Evolutionary conservation across 2,797 vertebrate genomes (phyloP).

Genomic region (Gallinago nigripennis): DNA sequence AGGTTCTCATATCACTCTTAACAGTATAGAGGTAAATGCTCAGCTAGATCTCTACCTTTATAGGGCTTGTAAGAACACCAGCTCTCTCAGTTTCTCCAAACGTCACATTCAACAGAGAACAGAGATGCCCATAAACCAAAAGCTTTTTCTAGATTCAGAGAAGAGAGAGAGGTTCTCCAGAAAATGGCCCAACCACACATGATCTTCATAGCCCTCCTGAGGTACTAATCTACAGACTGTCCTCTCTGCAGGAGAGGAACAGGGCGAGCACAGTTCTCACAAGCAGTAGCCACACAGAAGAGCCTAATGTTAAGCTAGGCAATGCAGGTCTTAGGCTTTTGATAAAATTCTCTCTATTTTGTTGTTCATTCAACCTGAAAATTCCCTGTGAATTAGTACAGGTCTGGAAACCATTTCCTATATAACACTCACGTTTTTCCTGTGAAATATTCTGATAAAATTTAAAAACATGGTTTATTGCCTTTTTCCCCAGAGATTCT

Average conservation of each 20-base stretch:
- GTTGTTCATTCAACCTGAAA: not conserved
- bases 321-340: not conserved
- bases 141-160: not conserved
- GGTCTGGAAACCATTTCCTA: not conserved
- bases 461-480: not conserved
- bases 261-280: not conserved
- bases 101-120: not conserved
- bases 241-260: not conserved
- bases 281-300: not conserved
- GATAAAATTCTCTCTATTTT: not conserved
- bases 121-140: not conserved
- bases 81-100: not conserved
- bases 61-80: not conserved
- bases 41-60: not conserved
- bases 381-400: not conserved
- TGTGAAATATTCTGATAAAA: not conserved
- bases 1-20: not conserved
- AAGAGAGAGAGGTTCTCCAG: not conserved
- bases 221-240: not conserved
- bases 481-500: not conserved
- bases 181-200: rapidly evolving
- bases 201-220: not conserved
- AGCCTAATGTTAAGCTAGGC: not conserved
- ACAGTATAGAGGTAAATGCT: not conserved
- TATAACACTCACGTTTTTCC: not conserved